Evolutionary conservation across 1,140 invertebrate genomes (phyloP), one percentile per base, ranked within the genome.

Genomic region (Trinorchestia longiramus): DNA sequence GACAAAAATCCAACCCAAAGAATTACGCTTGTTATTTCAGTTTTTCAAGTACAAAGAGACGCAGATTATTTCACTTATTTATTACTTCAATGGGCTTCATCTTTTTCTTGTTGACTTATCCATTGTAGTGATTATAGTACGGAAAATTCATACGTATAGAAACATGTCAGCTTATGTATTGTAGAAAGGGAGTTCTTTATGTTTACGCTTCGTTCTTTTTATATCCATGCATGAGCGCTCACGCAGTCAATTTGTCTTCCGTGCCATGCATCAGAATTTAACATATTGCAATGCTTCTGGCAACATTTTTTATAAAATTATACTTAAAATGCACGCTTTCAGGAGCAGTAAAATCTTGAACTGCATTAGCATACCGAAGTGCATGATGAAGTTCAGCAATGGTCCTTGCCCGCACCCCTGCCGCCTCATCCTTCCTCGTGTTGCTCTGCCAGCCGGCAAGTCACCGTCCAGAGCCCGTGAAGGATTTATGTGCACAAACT

Each of bases 401-500:
- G 47, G 62, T 77, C 62, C 62, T 36, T 11, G 62, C n/a, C 62
- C 1, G 11, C 62, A 36, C 28, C 1, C n/a, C 62, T 3, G 62
- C 15, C 28, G 11, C 1, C 62, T 36, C 62, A 77, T 77, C 62
- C 62, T 77, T 77, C 62, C 62, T 77, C 62, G 62, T 77, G 36
- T 77, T 3, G 11, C 62, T 77, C 15, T 36, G 15, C 11, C 28
- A 19, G 28, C 62, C 28, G 15, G 1, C 28, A 77, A 77, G 62
- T 77, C 62, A 43, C 23, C n/a, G 36, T 90, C 87, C 41, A 41
- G 88, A 41, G 43, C 28, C 88, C 88, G 0, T 90, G 88, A 41
- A 90, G 43, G 88, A 90, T 90, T 90, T 90, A 90, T 90, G 43
- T 28, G 43, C 88, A 28, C 41, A 90, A 90, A 90, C 88, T 90